Percentiles rank a stretch among this genome's conserved stretches.
Evolutionary conservation across 2,797 vertebrate genomes (phyloP).

Genomic region (Todus mexicanus): DNA sequence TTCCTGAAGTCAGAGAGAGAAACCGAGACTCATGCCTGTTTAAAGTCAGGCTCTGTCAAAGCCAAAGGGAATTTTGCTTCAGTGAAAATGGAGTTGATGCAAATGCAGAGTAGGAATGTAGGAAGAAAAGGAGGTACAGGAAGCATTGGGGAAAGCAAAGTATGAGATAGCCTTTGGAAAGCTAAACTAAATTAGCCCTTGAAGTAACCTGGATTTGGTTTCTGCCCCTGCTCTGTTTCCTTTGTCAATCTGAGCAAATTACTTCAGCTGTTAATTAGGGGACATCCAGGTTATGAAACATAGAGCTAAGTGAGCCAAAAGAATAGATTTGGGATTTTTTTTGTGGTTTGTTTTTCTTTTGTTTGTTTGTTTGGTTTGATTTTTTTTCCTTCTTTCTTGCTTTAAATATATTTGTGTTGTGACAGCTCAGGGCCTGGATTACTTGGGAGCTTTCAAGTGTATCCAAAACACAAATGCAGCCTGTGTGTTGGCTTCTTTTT

Average conservation of each 20-base stretch:
- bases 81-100: conserved; percentile 2
- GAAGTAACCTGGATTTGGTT: not conserved
- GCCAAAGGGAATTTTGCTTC: conserved; percentile 42
- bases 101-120: not conserved
- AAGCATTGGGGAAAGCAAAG: not conserved
- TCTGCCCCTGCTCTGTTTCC: not conserved
- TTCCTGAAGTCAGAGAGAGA: not conserved
- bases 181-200: not conserved
- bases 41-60: not conserved
- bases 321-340: not conserved
- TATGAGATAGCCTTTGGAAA: not conserved
- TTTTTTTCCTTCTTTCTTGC: not conserved
- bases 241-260: not conserved
- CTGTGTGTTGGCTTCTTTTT: not conserved
- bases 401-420: not conserved
- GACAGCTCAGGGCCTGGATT: not conserved
- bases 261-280: not conserved
- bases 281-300: not conserved
- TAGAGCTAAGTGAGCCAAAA: not conserved
- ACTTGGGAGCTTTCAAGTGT: conserved; percentile 7
- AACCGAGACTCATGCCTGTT: not conserved
- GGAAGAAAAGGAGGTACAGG: not conserved
- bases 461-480: not conserved
- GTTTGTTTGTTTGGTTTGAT: not conserved
- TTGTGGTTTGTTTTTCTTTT: not conserved